These are phyloP conservation scores for Coelinius sp. DNA, from an alignment of 2,888 invertebrate species.

Conservation along the genomic window DNA sequence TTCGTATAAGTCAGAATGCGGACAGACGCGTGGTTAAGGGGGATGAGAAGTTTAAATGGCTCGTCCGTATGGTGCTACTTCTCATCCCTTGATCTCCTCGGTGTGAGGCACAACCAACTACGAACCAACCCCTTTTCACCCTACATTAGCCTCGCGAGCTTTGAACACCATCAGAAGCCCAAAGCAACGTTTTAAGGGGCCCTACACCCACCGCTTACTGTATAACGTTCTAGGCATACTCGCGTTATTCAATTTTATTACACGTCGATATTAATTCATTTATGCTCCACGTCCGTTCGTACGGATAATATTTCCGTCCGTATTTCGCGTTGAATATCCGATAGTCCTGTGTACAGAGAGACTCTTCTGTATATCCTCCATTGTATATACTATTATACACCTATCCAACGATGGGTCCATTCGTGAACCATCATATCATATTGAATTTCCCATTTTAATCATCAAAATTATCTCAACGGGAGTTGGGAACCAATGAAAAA, in stretches of 20 bases:
- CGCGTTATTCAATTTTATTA: conserved; percentile 46
- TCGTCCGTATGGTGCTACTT: conserved; percentile 69
- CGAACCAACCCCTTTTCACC: conserved; percentile 45
- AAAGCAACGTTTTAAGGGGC: conserved; percentile 31
- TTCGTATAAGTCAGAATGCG: conserved; percentile 71
- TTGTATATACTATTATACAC: conserved; percentile 16
- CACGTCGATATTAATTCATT: conserved; percentile 47
- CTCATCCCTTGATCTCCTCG: conserved; percentile 47
- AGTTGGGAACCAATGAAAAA: not conserved
- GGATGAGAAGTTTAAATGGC: conserved; percentile 71
- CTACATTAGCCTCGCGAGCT: conserved; percentile 47
- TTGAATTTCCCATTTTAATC: conserved; percentile 27
- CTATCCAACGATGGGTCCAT: conserved; percentile 19
- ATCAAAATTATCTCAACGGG: conserved; percentile 8
- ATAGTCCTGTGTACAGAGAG: conserved; percentile 28
- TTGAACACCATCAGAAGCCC: conserved; percentile 31
- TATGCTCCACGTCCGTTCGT: conserved; percentile 42
- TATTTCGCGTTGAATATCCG: conserved; percentile 30
- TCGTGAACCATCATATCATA: conserved; percentile 19
- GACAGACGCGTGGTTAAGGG: conserved; percentile 68
- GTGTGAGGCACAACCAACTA: conserved; percentile 24
- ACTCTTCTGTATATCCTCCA: conserved; percentile 7
- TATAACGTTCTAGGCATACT: conserved; percentile 42
- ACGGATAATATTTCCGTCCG: conserved; percentile 39
- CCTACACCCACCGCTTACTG: conserved; percentile 39